Evolutionary conservation across 2,888 invertebrate genomes (phyloP), one percentile per base, ranked within the genome.

Genomic region (Epinotia bilunana): DNA sequence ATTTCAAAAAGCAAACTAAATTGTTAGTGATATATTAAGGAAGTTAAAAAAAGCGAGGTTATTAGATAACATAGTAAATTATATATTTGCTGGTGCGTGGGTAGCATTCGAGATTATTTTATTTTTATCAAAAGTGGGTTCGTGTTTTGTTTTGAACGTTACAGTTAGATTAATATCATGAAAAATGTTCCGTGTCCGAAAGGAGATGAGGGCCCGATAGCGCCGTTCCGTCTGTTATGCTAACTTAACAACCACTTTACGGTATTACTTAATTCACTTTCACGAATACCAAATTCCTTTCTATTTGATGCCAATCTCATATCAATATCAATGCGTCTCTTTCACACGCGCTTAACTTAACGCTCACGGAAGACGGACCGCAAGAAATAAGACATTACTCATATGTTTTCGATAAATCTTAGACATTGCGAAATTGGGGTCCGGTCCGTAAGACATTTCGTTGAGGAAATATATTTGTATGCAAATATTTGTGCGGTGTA

Each of bases 191-290:
- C 64, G 39, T 57, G 67, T 16, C 39, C 23, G 55, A 43, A 33
- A n/a, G 11, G 12, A 18, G 63, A 70, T 43, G 11, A 9, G 18
- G 28, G 49, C 33, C 16, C 49, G 69, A 74, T 69, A 73, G 63
- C 62, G 61, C 68, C 61, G 28, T 63, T 55, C 28, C 57, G 62
- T 12, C 46, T 68, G 55, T 63, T 63, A 58, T 39, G 57, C 46
- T 68, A 33, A 39, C 49, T 53, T 73, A 69, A 69, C 68, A 69
- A 57, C 73, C 69, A 63, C 69, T 69, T 73, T 64, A 63, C 33
- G 57, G 73, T 61, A 62, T 63, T 62, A 69, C 74, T 46, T 61
- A 28, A 63, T 13, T 28, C 60, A 13, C 49, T 49, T 16, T 49
- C 5, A 9, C 39, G 39, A 9, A 39, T 39, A 39, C 39, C 1